Evolutionary conservation across 2,113 vertebrate species (phyloP).

Genomic region (Arothron firmamentum): DNA sequence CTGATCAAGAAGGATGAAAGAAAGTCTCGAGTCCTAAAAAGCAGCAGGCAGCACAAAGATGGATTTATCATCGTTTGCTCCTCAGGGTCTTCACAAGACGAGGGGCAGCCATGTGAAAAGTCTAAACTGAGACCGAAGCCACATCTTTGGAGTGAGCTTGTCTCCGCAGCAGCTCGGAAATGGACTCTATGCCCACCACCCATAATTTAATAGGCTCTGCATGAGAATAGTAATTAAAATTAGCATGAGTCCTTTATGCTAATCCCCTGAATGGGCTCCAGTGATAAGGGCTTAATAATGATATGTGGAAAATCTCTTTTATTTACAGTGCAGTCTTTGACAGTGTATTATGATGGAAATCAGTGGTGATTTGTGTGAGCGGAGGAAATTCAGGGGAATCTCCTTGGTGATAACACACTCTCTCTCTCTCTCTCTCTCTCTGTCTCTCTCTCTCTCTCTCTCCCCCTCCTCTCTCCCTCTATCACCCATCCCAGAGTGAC

Average conservation of each 20-base stretch:
- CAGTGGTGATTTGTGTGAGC: slow-evolving; percentile 55
- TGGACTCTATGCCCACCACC: slow-evolving; percentile 27
- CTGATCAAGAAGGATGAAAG: too few relatives aligned
- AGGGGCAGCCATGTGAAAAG: neutral
- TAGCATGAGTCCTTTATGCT: slow-evolving; percentile 53
- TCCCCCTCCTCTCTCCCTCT: slow-evolving; percentile 18
- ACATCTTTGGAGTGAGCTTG: slow-evolving; percentile 18
- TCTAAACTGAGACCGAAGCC: slow-evolving; percentile 15
- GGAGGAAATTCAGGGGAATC: slow-evolving; percentile 67
- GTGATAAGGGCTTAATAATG: slow-evolving; percentile 62
- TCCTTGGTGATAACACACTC: slow-evolving; percentile 71
- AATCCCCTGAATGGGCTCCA: slow-evolving; percentile 60
- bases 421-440: slow-evolving; percentile 12
- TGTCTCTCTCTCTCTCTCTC: slow-evolving; percentile 12
- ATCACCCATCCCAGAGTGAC: slow-evolving; percentile 75
- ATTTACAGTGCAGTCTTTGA: slow-evolving; percentile 57
- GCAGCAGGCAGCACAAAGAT: neutral
- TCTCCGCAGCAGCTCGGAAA: slow-evolving; percentile 23
- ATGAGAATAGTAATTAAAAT: slow-evolving; percentile 61
- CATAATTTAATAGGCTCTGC: slow-evolving; percentile 48
- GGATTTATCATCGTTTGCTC: neutral
- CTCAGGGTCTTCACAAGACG: slow-evolving; percentile 9
- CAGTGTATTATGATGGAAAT: slow-evolving; percentile 73
- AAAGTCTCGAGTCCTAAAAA: too few relatives aligned
- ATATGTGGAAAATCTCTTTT: slow-evolving; percentile 61